Evolutionary conservation across 1,140 invertebrate species (phyloP).

Genomic region (Drosophila murphyi): DNA sequence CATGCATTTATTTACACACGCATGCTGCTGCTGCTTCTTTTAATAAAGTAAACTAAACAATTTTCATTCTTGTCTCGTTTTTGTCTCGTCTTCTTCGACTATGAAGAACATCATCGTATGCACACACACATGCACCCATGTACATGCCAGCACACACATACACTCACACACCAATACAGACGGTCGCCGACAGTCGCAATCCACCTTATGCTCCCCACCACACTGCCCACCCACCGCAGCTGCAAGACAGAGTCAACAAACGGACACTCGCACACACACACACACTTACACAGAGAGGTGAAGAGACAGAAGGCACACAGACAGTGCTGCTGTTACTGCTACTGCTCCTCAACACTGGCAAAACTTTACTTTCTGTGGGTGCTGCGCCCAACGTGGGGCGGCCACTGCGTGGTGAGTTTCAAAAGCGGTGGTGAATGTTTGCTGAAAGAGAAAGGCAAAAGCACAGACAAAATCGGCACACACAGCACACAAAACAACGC

Average conservation of each 20-base stretch:
- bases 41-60: constrained; percentile 83
- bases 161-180: constrained; percentile 39
- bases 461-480: constrained; percentile 38
- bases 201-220: constrained; percentile 37
- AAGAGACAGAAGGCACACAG: constrained; percentile 22
- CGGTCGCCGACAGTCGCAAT: constrained; percentile 15
- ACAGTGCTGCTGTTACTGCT: constrained; percentile 19
- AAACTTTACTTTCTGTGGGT: constrained; percentile 57
- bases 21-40: constrained; percentile 64
- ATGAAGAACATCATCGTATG: constrained; percentile 28
- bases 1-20: constrained; percentile 49
- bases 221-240: constrained; percentile 30
- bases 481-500: constrained; percentile 15
- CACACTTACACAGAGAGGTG: constrained; percentile 12
- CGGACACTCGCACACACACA: constrained; percentile 63
- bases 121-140: constrained; percentile 33
- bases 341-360: constrained; percentile 24
- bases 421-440: constrained; percentile 68
- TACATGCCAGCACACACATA: constrained; percentile 48
- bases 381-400: constrained; percentile 63
- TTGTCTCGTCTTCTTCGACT: constrained; percentile 72
- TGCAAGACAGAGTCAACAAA: constrained; percentile 73
- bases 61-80: constrained; percentile 82
- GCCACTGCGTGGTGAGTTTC: constrained; percentile 46
- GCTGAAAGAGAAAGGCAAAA: constrained; percentile 77